phyloP scores from a whole-genome alignment of 2,888 invertebrate genomes.

The Chloroclysta siterata region DNA sequence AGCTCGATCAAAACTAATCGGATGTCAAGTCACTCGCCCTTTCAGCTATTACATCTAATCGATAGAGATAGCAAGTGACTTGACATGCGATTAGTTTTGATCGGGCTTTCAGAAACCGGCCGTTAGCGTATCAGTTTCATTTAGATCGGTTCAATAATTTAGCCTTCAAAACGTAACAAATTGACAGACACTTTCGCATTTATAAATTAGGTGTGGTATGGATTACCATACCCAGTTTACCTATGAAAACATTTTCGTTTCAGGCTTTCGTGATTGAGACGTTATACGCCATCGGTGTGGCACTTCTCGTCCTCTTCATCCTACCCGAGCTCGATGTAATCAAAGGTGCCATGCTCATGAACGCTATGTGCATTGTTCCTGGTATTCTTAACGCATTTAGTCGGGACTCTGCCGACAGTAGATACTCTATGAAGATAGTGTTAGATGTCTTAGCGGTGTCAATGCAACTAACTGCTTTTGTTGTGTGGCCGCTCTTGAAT shows the following conservation, averaged over 20 bases:
- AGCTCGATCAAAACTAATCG: too few relatives aligned
- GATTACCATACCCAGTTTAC: too few relatives aligned
- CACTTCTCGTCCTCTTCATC: conserved; percentile 89
- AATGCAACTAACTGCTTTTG: conserved; percentile 87
- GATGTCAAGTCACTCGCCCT: too few relatives aligned
- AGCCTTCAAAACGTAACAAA: too few relatives aligned
- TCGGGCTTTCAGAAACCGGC: too few relatives aligned
- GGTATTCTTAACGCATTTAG: conserved; percentile 87
- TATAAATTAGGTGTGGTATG: too few relatives aligned
- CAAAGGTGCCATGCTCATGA: conserved; percentile 93
- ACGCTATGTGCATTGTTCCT: conserved; percentile 93
- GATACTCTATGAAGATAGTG: conserved; percentile 67
- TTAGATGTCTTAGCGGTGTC: conserved; percentile 86
- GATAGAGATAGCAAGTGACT: too few relatives aligned
- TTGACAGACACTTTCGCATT: too few relatives aligned
- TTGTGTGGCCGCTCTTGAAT: conserved; percentile 88
- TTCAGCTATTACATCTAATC: too few relatives aligned
- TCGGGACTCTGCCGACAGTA: conserved; percentile 65
- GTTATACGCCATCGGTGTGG: conserved; percentile 90
- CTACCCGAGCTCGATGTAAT: conserved; percentile 92
- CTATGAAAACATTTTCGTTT: conserved; percentile 28
- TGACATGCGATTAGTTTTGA: too few relatives aligned
- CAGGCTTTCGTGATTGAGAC: conserved; percentile 90
- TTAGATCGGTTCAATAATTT: too few relatives aligned
- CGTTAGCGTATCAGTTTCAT: too few relatives aligned